Conservation (phyloP, 2,888 invertebrate genomes). For the Iphiclides podalirius region DNA sequence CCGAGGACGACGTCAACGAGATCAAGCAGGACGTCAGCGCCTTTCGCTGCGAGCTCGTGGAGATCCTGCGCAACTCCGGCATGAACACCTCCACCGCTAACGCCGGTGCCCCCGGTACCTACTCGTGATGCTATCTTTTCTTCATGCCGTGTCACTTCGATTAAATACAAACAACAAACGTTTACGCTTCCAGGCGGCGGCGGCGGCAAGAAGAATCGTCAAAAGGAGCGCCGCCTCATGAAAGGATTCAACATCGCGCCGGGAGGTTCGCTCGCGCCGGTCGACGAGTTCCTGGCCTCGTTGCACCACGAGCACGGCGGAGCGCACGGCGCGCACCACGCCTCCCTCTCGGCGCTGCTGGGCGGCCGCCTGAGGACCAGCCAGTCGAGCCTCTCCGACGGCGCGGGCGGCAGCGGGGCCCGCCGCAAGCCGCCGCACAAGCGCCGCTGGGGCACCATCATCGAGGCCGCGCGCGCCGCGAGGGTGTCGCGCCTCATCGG, state of each 20-base stretch:
- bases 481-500: slow-evolving; percentile 90
- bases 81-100: slow-evolving; percentile 94
- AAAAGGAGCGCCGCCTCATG: slow-evolving; percentile 95
- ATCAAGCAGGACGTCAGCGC: slow-evolving; percentile 99
- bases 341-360: slow-evolving; percentile 84
- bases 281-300: slow-evolving; percentile 88
- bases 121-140: slow-evolving; percentile 10
- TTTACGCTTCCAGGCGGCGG: slow-evolving; percentile 82
- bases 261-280: slow-evolving; percentile 83
- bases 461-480: slow-evolving; percentile 92
- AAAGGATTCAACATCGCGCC: slow-evolving; percentile 96
- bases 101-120: slow-evolving; percentile 87
- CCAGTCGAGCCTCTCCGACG: slow-evolving; percentile 56
- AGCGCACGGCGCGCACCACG: slow-evolving; percentile 53
- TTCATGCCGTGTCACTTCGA: not conserved
- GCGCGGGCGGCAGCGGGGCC: slow-evolving; percentile 49
- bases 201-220: slow-evolving; percentile 95
- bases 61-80: slow-evolving; percentile 96
- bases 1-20: slow-evolving; percentile 99
- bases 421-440: slow-evolving; percentile 82
- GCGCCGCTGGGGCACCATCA: slow-evolving; percentile 90
- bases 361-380: slow-evolving; percentile 74
- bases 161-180: too few relatives aligned
- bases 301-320: slow-evolving; percentile 81
- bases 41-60: slow-evolving; percentile 97